Base-by-base conservation (phyloP, 2,113 vertebrate genomes). In the Brachyistius frenatus region DNA sequence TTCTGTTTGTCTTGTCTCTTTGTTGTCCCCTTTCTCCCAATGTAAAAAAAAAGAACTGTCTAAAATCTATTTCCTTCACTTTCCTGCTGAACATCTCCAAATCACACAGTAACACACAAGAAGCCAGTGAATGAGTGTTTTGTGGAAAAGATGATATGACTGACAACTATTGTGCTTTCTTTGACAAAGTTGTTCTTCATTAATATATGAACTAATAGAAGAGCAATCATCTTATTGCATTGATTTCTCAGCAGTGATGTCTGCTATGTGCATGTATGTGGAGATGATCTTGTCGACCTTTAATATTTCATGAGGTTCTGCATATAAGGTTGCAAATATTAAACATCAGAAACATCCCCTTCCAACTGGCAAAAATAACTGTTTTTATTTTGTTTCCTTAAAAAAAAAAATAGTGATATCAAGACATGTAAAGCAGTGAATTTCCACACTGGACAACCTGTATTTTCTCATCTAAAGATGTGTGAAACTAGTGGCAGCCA, bases 231-330 rank as follows among this genome's bases (percentile, higher is more conserved):
- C 15, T 2, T 1, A 6, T 57, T 56, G 49, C 8, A 53, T 52
- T 1, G 4, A 14, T 68, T 53, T 69, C 2, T 4, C 0, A 2
- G 13, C 31, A 31, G 5, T 58, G 53, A n/a, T 30, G 30, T 23
- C 10, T 56, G 16, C 31, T 23, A 11, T 4, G 33, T 8, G 14
- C 30, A 7, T 56, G 35, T 5, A 3, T 15, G 0, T 0, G 8
- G 15, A 41, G 71, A 31, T 36, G 55, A 67, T 66, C 58, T 46
- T 36, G 35, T 7, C 0, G 2, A 5, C 36, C 30, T 73, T 52
- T 66, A 14, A 33, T 57, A 66, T 74, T 67, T 78, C 16, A 62
- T 53, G 23, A 56, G 49, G 37, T 54, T 41, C 23, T 41, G 14
- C 49, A 11, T 32, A 8, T 4, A 23, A 41, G 7, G 16, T 36